Base-by-base conservation (phyloP, 2,888 invertebrate genomes). In the Seira ritae region DNA sequence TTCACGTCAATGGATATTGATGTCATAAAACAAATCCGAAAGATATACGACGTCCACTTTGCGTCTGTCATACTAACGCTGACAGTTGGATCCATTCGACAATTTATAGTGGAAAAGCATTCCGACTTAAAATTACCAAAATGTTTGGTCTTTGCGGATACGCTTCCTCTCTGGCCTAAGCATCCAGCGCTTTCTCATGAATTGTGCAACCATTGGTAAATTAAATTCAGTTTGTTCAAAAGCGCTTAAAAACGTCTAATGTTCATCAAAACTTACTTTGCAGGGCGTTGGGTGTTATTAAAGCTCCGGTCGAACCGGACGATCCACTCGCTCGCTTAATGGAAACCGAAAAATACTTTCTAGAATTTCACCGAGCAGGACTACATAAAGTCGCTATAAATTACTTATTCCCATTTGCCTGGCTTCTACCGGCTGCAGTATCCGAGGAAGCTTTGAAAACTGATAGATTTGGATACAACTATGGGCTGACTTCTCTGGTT, bases 161-260 rank as follows among this genome's bases (percentile, higher is more conserved):
- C 86, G 6, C 73, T 86, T 37, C 85, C 86, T 17, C 37, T 66
- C 0, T 86, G 85, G 83, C 83, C 85, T 0, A 66, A 80, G 23
- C 86, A 86, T 68, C 86, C 86, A 17, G 79, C 85, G 6, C 66
- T 82, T 37, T 31, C 68, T 1, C 67, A 81, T n/a, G 19, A 62
- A 0, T 71, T 86, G 37, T 85, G 85, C 70, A 86, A 86, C 76
- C 86, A 86, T 37, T 86, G 86, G 86, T 84, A 84, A 72, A 1
- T 71, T 31, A 31, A 31, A 31, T 4, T n/a, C n/a, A n/a, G n/a
- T n/a, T n/a, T 15, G 12, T 46, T 62, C 1, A 55, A 62, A 20
- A 62, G 42, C 12, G 42, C 6, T 55, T 55, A 17, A 55, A 20
- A 50, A 31, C 2, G 31, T 31, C 31, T 31, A 31, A 31, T n/a